Evolutionary conservation across 2,888 invertebrate species (phyloP).

Genomic region (Parascotia fuliginaria): DNA sequence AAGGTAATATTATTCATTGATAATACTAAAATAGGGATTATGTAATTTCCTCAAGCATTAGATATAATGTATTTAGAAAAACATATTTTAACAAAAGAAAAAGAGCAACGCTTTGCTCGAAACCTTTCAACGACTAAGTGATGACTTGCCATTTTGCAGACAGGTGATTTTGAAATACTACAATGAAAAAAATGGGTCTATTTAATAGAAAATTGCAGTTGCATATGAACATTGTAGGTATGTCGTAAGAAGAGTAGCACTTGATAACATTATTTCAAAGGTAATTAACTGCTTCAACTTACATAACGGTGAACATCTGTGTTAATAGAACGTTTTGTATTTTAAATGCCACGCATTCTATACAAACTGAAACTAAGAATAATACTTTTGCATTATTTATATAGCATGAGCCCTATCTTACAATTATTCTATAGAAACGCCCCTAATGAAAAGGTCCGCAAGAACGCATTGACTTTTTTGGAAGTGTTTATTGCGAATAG

Average conservation of each 20-base stretch:
- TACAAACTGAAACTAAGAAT: conserved; percentile 31
- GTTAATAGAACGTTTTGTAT: conserved; percentile 71
- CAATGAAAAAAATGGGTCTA: conserved; percentile 1
- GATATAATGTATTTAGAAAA: not conserved
- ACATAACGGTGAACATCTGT: conserved; percentile 78
- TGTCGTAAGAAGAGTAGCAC: conserved; percentile 48
- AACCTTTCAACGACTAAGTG: not conserved
- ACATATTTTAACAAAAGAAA: not conserved
- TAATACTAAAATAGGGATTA: not conserved
- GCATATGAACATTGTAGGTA: conserved; percentile 29
- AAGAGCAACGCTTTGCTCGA: not conserved
- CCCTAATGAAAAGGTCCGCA: conserved; percentile 20
- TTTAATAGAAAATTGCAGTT: conserved; percentile 24
- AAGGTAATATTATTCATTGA: not conserved
- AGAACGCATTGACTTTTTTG: conserved; percentile 27
- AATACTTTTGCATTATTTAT: conserved; percentile 28
- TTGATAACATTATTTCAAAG: conserved; percentile 61
- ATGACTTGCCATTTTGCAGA: not conserved
- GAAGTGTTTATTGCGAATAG: conserved; percentile 15
- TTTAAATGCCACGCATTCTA: conserved; percentile 46
- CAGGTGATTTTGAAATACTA: not conserved
- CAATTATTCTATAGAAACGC: conserved; percentile 18
- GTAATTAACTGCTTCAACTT: conserved; percentile 64
- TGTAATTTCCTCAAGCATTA: not conserved
- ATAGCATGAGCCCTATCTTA: conserved; percentile 10